These are phyloP conservation scores for Lacerta agilis DNA, from an alignment of 2,797 vertebrate species.

Conservation along the genomic window DNA sequence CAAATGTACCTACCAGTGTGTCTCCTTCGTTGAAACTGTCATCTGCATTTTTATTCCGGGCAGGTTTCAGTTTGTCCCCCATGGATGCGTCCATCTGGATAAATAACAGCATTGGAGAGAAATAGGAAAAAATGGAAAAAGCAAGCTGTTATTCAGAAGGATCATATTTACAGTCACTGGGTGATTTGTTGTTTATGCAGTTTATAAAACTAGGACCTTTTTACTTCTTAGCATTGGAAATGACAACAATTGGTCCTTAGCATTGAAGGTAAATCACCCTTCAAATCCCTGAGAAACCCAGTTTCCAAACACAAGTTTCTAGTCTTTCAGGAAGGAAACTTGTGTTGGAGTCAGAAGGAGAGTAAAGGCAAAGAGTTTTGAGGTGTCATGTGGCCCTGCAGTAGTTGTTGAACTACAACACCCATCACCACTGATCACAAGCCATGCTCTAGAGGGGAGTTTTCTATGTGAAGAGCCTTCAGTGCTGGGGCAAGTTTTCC, in stretches of 20 bases:
- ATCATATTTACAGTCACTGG: not conserved
- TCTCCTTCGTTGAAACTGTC: constrained; percentile 85
- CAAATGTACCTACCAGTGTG: constrained; percentile 75
- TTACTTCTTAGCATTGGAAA: not conserved
- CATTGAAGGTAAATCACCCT: not conserved
- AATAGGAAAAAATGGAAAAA: not conserved
- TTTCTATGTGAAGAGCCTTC: not conserved
- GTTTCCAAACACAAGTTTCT: not conserved
- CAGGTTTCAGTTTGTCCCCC: constrained; percentile 85
- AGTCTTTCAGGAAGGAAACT: not conserved
- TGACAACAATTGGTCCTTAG: not conserved
- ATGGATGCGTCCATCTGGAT: constrained; percentile 85
- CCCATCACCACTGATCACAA: too few relatives aligned
- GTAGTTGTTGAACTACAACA: too few relatives aligned
- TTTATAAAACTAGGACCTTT: not conserved
- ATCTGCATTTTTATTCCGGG: constrained; percentile 85
- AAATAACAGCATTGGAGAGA: constrained; percentile 8
- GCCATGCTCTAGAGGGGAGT: not conserved
- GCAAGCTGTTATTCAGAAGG: not conserved
- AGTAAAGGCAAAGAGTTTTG: not conserved
- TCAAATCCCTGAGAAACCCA: not conserved
- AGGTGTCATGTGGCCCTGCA: not conserved
- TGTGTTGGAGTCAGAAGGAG: too few relatives aligned
- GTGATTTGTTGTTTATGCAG: not conserved
- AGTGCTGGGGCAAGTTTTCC: not conserved